Base-by-base conservation (phyloP, 2,888 invertebrate species). In the Latrodectus elegans region DNA sequence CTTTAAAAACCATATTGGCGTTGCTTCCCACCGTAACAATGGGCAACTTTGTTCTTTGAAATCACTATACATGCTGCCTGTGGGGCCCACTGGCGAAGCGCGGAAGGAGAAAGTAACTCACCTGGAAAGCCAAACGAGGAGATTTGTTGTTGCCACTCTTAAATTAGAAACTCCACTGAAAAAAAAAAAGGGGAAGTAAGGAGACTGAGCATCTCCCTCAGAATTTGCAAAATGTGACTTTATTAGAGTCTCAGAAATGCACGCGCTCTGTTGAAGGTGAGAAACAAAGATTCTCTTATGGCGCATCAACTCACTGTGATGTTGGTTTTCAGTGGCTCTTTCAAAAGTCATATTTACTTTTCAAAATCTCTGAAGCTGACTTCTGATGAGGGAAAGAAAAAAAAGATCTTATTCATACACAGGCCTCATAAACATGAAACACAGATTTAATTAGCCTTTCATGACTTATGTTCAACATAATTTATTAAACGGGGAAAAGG, bases 91-190 rank as follows among this genome's bases (percentile, higher is more conserved):
- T 60, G n/a, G 60, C 12, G 12, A 60, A 60, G 8, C 17, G 38
- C 38, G 38, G 55, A 52, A 53, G 68, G 26, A n/a, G 55, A 80
- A 60, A 60, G 49, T 49, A n/a, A 79, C 68, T 73, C 84, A 85
- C 79, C 79, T 85, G 77, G 84, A 77, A 75, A 75, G 17, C 73
- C 38, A 74, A 82, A 74, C 68, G 67, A 49, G 55, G 26, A 55
- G 60, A 71, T 60, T 15, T 15, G 55, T 60, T n/a, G 60, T 60
- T 60, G 60, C 60, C 70, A 70, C 15, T 70, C 70, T 70, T 70
- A 70, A 70, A 70, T 70, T 70, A 70, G 70, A 70, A 70, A 49
- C 38, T 70, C 38, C 26, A 12, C 6, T 49, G 49, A 4, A 70
- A 49, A 22, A 10, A 26, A 70, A 17, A n/a, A n/a, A n/a, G n/a